These are phyloP conservation scores for Ciconia maguari DNA, from an alignment of 2,113 vertebrate genomes.

Conservation along the genomic window DNA sequence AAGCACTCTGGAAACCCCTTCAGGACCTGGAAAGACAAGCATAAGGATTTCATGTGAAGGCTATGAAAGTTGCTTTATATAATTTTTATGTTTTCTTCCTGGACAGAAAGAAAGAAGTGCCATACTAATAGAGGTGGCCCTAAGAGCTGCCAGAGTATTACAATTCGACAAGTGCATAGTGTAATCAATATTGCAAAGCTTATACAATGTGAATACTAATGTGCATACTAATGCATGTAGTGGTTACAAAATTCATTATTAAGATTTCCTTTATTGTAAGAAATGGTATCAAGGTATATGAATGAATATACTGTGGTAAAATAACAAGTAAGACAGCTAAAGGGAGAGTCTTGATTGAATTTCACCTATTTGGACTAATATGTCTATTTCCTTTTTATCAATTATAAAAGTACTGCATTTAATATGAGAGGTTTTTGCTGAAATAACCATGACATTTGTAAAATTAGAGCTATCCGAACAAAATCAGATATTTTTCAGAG, in stretches of 20 bases:
- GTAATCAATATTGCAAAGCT: constrained; percentile 16
- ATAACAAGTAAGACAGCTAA: background rate
- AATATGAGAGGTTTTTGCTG: background rate
- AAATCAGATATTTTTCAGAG: background rate
- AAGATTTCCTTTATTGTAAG: background rate
- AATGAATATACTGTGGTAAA: background rate
- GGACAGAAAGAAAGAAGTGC: background rate
- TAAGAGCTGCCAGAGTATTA: background rate
- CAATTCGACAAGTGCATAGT: background rate
- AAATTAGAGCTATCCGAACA: background rate
- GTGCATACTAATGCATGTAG: background rate
- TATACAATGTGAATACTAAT: background rate
- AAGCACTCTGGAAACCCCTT: constrained; percentile 99
- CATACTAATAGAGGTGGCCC: background rate
- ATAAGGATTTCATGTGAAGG: constrained; percentile 59
- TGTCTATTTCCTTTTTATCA: background rate
- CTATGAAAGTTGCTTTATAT: background rate
- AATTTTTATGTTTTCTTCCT: constrained; percentile 21
- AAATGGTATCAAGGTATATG: background rate
- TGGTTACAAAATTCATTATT: background rate
- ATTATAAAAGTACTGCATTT: background rate
- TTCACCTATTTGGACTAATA: background rate
- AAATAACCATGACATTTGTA: constrained; percentile 8
- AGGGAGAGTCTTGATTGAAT: background rate
- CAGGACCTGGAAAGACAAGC: constrained; percentile 83